Base-by-base conservation (phyloP, 2,888 invertebrate species). In the Zaprionus bogoriensis region DNA sequence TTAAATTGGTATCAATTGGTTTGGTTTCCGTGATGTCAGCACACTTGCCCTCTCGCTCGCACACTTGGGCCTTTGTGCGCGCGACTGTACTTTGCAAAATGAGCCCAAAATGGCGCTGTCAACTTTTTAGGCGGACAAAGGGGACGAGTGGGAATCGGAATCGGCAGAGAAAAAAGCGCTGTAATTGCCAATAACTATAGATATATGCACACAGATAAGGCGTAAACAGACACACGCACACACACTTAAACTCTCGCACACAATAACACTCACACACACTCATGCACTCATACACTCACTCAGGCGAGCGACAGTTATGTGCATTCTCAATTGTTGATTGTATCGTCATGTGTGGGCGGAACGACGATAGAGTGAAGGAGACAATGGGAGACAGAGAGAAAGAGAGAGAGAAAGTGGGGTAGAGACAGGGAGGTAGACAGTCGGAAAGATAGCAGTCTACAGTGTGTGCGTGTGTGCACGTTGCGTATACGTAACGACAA, bases 101-200 rank as follows among this genome's bases (percentile, higher is more conserved):
- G 19, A 25, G 19, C 38, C 23, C 25, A 17, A 52, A 42, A 28
- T 41, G 12, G 3, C 30, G 36, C n/a, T 63, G 47, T 63, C 64
- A 48, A 50, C 25, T 45, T 45, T 65, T 72, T 66, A 20, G 73
- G 52, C 52, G 25, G 22, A 32, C 17, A 30, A 53, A 32, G 42
- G 50, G n/a, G n/a, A n/a, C n/a, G n/a, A n/a, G n/a, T n/a, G n/a
- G n/a, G 44, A 17, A 1, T 10, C 1, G 19, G 55, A 51, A 28
- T n/a, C n/a, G n/a, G n/a, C 32, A 32, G 7, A 12, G 7, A 36
- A 39, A 61, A 75, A 55, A 62, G 39, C 48, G 36, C 53, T 45
- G 51, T 58, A 72, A 76, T 76, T 76, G 60, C 45, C 77, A 72
- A 67, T 76, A 67, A 72, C 73, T 52, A 48, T 59, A 47, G 62